Percentiles rank a stretch among this genome's conserved stretches.
Conservation (phyloP, 2,888 invertebrate genomes). For the Thymelicus lineola region DNA sequence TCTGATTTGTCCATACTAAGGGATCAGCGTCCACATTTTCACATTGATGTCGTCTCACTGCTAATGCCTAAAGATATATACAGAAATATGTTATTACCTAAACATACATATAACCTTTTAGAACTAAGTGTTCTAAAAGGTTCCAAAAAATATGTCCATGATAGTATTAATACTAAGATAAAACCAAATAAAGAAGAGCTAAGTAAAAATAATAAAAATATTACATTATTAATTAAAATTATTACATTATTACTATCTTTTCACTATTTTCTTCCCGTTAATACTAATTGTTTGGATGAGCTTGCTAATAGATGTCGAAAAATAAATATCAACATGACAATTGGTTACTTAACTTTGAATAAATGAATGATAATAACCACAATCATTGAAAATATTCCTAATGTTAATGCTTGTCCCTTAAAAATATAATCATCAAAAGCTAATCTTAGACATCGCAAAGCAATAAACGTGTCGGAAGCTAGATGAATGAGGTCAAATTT, state of each 20-base stretch:
- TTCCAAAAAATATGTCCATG: no score
- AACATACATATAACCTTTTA: constrained; percentile 7
- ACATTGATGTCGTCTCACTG: constrained; percentile 94
- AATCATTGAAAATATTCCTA: neutral
- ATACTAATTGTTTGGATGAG: neutral
- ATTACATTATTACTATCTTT: no score
- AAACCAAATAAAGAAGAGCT: neutral
- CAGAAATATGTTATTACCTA: constrained; percentile 21
- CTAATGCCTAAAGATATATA: constrained; percentile 87
- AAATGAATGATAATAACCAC: neutral
- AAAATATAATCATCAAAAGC: constrained; percentile 5
- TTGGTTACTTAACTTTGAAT: no score
- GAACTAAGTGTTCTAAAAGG: neutral
- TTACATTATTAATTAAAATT: no score
- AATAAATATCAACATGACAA: neutral
- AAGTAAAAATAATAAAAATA: neutral
- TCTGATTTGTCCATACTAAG: constrained; percentile 97
- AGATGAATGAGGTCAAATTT: constrained; percentile 59
- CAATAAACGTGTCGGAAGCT: constrained; percentile 50
- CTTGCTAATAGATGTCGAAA: neutral
- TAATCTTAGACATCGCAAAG: constrained; percentile 43
- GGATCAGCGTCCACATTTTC: constrained; percentile 96
- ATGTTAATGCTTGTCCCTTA: neutral
- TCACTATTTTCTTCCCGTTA: neutral
- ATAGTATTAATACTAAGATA: neutral